phyloP scores from a whole-genome alignment of 1,140 invertebrate genomes.

The Drosophila equinoxialis region DNA sequence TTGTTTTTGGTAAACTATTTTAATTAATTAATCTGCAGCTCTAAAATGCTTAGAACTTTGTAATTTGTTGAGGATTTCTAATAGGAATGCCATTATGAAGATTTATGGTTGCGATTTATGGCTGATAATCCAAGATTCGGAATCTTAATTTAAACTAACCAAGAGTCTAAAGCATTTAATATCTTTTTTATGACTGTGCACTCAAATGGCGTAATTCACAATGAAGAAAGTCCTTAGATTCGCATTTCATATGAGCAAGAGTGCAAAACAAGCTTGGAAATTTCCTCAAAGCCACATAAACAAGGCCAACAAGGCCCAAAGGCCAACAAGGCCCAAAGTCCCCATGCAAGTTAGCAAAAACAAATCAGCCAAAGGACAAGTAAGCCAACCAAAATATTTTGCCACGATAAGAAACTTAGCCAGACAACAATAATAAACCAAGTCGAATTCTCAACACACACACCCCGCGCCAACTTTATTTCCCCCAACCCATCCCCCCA shows the following conservation, averaged over 20 bases:
- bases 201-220: background rate
- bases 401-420: slow-evolving; percentile 43
- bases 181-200: slow-evolving; percentile 4
- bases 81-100: too few relatives aligned
- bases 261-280: slow-evolving; percentile 7
- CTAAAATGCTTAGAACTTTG: too few relatives aligned
- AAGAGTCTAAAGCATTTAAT: background rate
- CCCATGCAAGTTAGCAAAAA: slow-evolving; percentile 21
- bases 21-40: too few relatives aligned
- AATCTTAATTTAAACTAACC: background rate
- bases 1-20: too few relatives aligned
- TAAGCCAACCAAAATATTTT: slow-evolving; percentile 36
- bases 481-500: background rate
- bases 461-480: background rate
- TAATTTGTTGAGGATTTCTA: too few relatives aligned
- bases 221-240: background rate
- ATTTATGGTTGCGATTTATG: too few relatives aligned
- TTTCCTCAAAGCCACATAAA: slow-evolving; percentile 14
- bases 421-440: slow-evolving; percentile 29
- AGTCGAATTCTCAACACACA: slow-evolving; percentile 5
- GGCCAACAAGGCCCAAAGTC: slow-evolving; percentile 10
- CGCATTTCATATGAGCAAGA: background rate
- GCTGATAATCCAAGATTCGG: background rate
- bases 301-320: slow-evolving; percentile 10
- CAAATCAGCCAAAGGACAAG: slow-evolving; percentile 48